Percentiles rank a stretch among this genome's conserved stretches.
Conservation (phyloP, 2,113 vertebrate species). For the Morphnarchus princeps region DNA sequence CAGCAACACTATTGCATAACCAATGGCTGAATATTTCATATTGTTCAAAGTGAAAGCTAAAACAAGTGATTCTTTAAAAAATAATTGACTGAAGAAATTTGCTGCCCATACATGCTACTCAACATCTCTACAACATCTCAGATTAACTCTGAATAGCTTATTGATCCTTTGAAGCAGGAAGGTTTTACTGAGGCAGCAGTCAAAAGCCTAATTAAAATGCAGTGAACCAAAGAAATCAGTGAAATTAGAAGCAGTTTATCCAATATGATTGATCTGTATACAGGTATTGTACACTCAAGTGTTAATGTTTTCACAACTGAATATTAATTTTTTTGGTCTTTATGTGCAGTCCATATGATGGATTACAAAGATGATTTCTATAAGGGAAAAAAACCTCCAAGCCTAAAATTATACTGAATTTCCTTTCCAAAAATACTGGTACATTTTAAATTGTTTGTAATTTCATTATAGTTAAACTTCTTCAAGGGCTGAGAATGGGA, state of each 20-base stretch:
- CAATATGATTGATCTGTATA: neutral
- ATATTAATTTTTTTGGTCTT: neutral
- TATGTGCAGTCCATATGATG: neutral
- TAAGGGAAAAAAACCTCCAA: neutral
- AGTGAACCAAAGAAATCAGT: neutral
- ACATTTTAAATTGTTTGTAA: neutral
- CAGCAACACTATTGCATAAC: neutral
- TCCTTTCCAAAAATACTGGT: neutral
- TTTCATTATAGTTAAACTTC: neutral
- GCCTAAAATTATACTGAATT: neutral
- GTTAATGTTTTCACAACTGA: neutral
- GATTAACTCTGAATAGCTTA: neutral
- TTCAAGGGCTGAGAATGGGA: neutral
- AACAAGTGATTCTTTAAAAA: neutral
- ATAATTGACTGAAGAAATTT: neutral
- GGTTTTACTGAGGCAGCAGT: neutral
- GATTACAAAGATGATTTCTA: neutral
- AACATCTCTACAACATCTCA: neutral
- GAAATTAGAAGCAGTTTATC: neutral
- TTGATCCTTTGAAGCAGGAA: neutral
- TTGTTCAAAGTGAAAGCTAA: neutral
- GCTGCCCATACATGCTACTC: neutral
- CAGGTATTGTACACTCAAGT: neutral
- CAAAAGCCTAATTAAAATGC: constrained; percentile 29
- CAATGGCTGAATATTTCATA: neutral